These are phyloP conservation scores for Germaria angustata DNA, from an alignment of 2,888 invertebrate species.

Conservation along the genomic window DNA sequence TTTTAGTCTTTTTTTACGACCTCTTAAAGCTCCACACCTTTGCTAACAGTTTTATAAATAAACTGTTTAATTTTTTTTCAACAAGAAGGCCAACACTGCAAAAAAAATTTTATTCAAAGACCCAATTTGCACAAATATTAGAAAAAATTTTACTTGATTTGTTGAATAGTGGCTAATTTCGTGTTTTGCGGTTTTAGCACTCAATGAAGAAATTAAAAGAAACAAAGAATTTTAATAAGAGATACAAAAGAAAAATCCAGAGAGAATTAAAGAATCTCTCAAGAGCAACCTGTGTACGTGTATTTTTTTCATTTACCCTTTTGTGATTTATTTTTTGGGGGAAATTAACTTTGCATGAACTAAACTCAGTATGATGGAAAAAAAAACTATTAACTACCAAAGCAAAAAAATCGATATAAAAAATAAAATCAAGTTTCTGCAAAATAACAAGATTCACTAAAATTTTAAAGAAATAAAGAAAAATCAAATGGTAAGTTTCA, in stretches of 20 bases:
- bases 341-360: conserved; percentile 33
- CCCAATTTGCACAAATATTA: conserved; percentile 1
- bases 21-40: conserved; percentile 56
- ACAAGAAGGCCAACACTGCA: conserved; percentile 36
- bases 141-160: not conserved
- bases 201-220: not conserved
- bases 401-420: conserved; percentile 34
- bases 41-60: conserved; percentile 49
- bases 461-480: not conserved
- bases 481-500: not conserved
- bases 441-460: too few species aligned
- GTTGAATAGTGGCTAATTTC: conserved; percentile 1
- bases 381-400: conserved; percentile 32
- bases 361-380: not conserved
- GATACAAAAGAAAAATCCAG: too few species aligned
- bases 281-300: not conserved
- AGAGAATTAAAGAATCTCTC: conserved; percentile 5
- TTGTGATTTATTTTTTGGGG: not conserved
- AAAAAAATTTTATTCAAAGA: not conserved
- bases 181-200: conserved; percentile 2
- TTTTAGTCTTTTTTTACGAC: conserved; percentile 58
- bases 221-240: not conserved
- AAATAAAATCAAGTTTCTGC: not conserved
- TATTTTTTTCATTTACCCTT: conserved; percentile 1
- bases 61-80: conserved; percentile 25